These are phyloP conservation scores for Ricordea florida DNA, from an alignment of 92 coral and sea anemone species.

Conservation along the genomic window DNA sequence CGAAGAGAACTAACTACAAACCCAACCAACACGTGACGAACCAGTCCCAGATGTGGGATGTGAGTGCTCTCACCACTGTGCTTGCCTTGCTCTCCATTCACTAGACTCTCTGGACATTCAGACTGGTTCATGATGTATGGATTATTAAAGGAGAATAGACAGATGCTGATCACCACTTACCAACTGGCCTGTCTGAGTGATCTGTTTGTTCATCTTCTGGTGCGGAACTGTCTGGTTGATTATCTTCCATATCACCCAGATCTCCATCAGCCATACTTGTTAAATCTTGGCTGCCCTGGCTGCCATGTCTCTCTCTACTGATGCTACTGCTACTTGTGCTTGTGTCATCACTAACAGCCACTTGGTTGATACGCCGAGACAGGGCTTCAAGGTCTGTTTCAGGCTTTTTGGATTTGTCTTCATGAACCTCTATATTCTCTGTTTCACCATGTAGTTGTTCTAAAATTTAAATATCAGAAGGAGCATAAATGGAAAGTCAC, in stretches of 20 bases:
- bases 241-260: constrained; percentile 70
- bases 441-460: not conserved
- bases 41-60: too few species aligned
- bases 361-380: constrained; percentile 70
- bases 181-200: constrained; percentile 9
- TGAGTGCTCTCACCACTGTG: too few species aligned
- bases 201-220: constrained; percentile 68
- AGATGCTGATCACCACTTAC: constrained; percentile 1
- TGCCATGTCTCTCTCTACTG: constrained; percentile 63
- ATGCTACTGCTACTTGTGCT: constrained; percentile 51
- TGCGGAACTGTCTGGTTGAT: constrained; percentile 66
- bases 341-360: constrained; percentile 68
- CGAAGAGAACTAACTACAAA: too few species aligned
- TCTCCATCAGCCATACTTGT: constrained; percentile 79
- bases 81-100: too few species aligned
- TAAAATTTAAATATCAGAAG: too few species aligned
- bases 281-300: constrained; percentile 83
- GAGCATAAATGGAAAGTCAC: too few species aligned
- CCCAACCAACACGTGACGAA: too few species aligned
- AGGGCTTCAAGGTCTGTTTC: constrained; percentile 53
- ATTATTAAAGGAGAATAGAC: too few species aligned
- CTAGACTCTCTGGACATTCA: too few species aligned
- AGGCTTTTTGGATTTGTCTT: not conserved
- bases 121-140: too few species aligned
- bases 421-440: not conserved